phyloP scores from a whole-genome alignment of 2,113 vertebrate species.

The Colius striatus region DNA sequence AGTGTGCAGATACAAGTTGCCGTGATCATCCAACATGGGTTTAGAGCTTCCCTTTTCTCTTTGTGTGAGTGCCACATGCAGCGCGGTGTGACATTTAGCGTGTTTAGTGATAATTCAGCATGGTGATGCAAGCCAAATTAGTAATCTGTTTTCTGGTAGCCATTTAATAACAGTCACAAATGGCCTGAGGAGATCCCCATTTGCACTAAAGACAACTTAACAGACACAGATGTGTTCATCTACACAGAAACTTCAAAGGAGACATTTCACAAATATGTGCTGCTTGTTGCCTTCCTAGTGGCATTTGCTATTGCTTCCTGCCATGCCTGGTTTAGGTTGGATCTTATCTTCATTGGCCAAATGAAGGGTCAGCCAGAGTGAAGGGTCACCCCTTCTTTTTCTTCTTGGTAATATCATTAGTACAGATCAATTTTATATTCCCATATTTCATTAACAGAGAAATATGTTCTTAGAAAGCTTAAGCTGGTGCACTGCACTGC shows the following conservation, averaged over 20 bases:
- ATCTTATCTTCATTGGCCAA: background rate
- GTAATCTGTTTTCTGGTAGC: conserved; percentile 38
- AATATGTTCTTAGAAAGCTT: background rate
- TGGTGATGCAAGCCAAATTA: conserved; percentile 32
- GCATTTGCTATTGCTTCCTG: conserved; percentile 23
- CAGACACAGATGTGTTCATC: conserved; percentile 1
- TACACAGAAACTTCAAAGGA: conserved; percentile 4
- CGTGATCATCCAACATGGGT: rapidly evolving
- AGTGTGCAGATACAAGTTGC: background rate
- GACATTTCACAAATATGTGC: background rate
- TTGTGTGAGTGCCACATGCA: conserved; percentile 14
- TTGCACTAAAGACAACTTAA: conserved; percentile 11
- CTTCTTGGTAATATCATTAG: background rate
- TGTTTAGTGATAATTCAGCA: conserved; percentile 23
- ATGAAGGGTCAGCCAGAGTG: background rate
- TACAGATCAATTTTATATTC: background rate
- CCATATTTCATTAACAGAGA: background rate
- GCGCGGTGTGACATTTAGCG: background rate
- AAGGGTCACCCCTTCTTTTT: background rate
- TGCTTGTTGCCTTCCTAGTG: background rate
- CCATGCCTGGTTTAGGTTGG: background rate
- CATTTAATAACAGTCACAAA: conserved; percentile 49
- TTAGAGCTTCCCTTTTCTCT: background rate
- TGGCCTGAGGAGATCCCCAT: conserved; percentile 16
- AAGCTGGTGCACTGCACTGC: background rate